Evolutionary conservation across 2,797 vertebrate genomes (phyloP), one percentile per base, ranked within the genome.

Genomic region (Typhlichthys subterraneus): DNA sequence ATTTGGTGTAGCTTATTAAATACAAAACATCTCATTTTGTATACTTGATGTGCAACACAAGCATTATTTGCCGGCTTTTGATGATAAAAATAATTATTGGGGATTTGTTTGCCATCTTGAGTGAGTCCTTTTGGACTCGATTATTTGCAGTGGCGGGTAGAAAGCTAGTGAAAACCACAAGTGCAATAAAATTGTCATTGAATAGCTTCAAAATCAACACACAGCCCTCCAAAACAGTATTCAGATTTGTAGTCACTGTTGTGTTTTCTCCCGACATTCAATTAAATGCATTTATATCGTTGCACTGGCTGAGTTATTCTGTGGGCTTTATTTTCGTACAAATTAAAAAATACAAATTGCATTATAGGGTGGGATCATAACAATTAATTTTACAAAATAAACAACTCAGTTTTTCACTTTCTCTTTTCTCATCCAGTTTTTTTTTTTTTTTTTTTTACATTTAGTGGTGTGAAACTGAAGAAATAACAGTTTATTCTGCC

Each of bases 1-100:
- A 75, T 80, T 73, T 78, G 67, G 70, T 79, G 64, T 80, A 69
- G 59, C 69, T 73, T 75, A 70, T 82, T 68, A 69, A 79, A 66
- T 69, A 59, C 52, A 59, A 69, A 19, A 17, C 42, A 59, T 78
- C 80, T 68, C 48, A 54, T 8, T 57, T 68, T n/a, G 59, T 73
- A 63, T 17, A 17, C 59, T 60, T 52, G 45, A 57, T 59, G 69
- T 59, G 46, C 57, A 46, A 58, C 6, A 17, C 58, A 46, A 72
- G 71, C 38, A 61, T 33, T 15, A 31, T 63, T 65, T 56, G 61
- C 33, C 38, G 65, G 65, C 51, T 56, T 38, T 19, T 49, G 68
- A 65, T 60, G 13, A 8, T 33, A 33, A 72, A 19, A 14, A 42
- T 42, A 7, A 42, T 59, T 49, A 61, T 63, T 49, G 17, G 12